These are phyloP conservation scores for Oplegnathus fasciatus DNA, from an alignment of 2,113 vertebrate genomes.

Conservation along the genomic window DNA sequence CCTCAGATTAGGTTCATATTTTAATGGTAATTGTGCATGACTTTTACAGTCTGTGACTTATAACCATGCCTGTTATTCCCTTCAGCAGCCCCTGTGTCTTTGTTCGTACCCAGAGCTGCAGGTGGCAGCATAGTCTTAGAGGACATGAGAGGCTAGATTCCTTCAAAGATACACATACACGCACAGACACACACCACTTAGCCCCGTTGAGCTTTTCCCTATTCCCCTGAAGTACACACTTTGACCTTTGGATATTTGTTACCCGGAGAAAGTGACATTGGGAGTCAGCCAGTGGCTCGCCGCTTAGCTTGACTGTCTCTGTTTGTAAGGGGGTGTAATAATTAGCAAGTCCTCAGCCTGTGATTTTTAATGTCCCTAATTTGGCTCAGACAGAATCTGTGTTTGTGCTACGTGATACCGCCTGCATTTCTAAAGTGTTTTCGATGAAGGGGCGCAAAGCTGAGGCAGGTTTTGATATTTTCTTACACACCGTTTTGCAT, in stretches of 20 bases:
- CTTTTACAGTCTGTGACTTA: slow-evolving; percentile 36
- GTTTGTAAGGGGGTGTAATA: slow-evolving; percentile 83
- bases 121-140: slow-evolving; percentile 84
- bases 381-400: slow-evolving; percentile 80
- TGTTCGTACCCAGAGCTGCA: slow-evolving; percentile 81
- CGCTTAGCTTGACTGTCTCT: slow-evolving; percentile 77
- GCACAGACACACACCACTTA: slow-evolving; percentile 71
- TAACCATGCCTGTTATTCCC: slow-evolving; percentile 31
- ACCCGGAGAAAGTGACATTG: slow-evolving; percentile 84
- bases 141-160: slow-evolving; percentile 73
- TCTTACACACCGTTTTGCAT: slow-evolving; percentile 78
- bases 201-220: slow-evolving; percentile 72
- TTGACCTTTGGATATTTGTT: slow-evolving; percentile 89
- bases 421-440: slow-evolving; percentile 76
- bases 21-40: slow-evolving; percentile 32
- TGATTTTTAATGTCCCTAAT: slow-evolving; percentile 76
- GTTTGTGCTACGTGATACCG: slow-evolving; percentile 80
- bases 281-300: slow-evolving; percentile 79
- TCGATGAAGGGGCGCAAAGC: slow-evolving; percentile 58
- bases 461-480: slow-evolving; percentile 74
- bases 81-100: slow-evolving; percentile 52
- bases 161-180: slow-evolving; percentile 70
- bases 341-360: slow-evolving; percentile 84
- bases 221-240: slow-evolving; percentile 80
- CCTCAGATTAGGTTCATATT: slow-evolving; percentile 24